Evolutionary conservation across 2,888 invertebrate genomes (phyloP), one percentile per base, ranked within the genome.

Genomic region (Ecdyonurus torrentis): DNA sequence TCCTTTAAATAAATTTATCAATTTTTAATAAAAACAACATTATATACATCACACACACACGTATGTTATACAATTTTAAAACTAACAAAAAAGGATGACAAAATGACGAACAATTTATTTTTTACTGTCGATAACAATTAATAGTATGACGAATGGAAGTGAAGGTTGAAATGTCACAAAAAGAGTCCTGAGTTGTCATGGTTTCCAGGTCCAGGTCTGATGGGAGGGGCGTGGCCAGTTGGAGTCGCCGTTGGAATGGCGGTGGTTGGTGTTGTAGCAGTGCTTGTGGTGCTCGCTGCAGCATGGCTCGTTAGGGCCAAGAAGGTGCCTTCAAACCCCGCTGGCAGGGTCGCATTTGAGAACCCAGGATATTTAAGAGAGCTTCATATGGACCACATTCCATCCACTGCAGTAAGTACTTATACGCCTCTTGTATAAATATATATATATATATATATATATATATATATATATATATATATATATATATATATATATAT

Each of bases 291-390:
- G 25, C 76, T 82, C 1, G 83, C 80, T 1, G 82, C 81, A 1
- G 79, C 82, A 58, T 79, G 84, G 71, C 83, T 84, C 68, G 78
- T 85, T 66, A 77, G 83, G 65, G 80, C 81, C 66, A 82, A 80
- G 68, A 81, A 81, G 73, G 79, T 83, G 72, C 75, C 85, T 65
- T 75, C 81, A 59, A 86, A 86, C 70, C 81, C 83, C 65, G 83
- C 84, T 70, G 87, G 86, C 66, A 85, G 86, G 58, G 87, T 89
- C 63, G 89, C 89, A 19, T 90, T 90, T 73, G 89, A 89, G 75
- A 90, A 90, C 74, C 89, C 90, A 10, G 88, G 88, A 72, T 89
- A 89, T 75, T 79, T 89, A 67, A 79, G 88, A 65, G 88, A 88
- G 71, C 82, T 87, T 66, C 85, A 84, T 70, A 83, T 84, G 75